Evolutionary conservation across 1,140 invertebrate genomes (phyloP).

Genomic region (Coboldia fuscipes): DNA sequence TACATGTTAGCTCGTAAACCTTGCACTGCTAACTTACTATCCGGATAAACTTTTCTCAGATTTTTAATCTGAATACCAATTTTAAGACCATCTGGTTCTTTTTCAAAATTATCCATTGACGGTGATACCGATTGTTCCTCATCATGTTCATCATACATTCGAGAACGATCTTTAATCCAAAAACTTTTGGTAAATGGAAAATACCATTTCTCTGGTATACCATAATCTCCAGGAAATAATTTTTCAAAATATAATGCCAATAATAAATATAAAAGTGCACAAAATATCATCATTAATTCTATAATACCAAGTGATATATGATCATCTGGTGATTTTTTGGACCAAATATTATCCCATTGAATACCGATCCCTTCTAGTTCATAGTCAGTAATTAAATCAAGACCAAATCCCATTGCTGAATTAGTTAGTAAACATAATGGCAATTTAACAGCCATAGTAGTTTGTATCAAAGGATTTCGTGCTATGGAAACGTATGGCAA

Average conservation of each 20-base stretch:
- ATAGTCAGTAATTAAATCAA: constrained; percentile 34
- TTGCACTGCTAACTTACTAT: neutral
- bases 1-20: constrained; percentile 33
- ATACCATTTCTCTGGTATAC: constrained; percentile 43
- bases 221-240: constrained; percentile 41
- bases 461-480: too few species aligned
- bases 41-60: constrained; percentile 30
- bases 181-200: constrained; percentile 37
- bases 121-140: neutral
- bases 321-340: constrained; percentile 39
- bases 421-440: constrained; percentile 29
- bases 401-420: constrained; percentile 50
- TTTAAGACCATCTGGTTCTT: constrained; percentile 26
- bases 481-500: constrained; percentile 23
- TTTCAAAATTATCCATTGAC: constrained; percentile 31
- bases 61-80: constrained; percentile 40
- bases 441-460: too few species aligned
- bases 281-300: constrained; percentile 34
- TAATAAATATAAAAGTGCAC: constrained; percentile 33
- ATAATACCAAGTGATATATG: constrained; percentile 36
- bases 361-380: constrained; percentile 29
- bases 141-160: neutral
- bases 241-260: constrained; percentile 47
- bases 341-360: constrained; percentile 44
- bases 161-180: constrained; percentile 10